These are phyloP conservation scores for Pitangus sulphuratus DNA, from an alignment of 2,797 vertebrate genomes.

Conservation along the genomic window DNA sequence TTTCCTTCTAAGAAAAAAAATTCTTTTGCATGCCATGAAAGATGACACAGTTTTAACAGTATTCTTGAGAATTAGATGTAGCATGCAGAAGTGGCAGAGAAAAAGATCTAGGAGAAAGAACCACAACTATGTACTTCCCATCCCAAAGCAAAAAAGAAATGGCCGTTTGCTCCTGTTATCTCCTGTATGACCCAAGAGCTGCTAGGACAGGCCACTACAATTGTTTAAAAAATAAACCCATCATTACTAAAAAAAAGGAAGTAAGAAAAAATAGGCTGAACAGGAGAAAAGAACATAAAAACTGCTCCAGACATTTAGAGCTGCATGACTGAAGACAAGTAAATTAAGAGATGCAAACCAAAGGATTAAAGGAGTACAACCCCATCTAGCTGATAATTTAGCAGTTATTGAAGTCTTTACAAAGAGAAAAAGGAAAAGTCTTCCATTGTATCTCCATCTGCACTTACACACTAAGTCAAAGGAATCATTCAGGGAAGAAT, in stretches of 20 bases:
- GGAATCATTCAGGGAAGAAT: neutral
- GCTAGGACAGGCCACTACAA: neutral
- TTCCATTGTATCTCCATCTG: neutral
- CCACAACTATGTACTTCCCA: neutral
- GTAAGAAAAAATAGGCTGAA: neutral
- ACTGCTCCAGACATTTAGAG: neutral
- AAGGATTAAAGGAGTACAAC: neutral
- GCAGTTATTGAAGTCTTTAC: neutral
- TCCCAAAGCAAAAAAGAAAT: neutral
- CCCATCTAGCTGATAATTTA: neutral
- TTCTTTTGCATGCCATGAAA: neutral
- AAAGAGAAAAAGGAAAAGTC: neutral
- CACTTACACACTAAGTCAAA: neutral
- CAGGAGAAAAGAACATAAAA: neutral
- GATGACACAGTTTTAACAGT: rapidly evolving
- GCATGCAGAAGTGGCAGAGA: neutral
- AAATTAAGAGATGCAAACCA: neutral
- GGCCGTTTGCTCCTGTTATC: rapidly evolving
- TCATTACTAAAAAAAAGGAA: neutral
- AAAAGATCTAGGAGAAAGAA: neutral
- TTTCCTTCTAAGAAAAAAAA: neutral
- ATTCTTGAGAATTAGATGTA: neutral
- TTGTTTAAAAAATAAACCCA: neutral
- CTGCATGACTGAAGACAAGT: neutral
- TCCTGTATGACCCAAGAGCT: neutral